Conservation (phyloP, 2,888 invertebrate species). For the Stenchaetothrips biformis region DNA sequence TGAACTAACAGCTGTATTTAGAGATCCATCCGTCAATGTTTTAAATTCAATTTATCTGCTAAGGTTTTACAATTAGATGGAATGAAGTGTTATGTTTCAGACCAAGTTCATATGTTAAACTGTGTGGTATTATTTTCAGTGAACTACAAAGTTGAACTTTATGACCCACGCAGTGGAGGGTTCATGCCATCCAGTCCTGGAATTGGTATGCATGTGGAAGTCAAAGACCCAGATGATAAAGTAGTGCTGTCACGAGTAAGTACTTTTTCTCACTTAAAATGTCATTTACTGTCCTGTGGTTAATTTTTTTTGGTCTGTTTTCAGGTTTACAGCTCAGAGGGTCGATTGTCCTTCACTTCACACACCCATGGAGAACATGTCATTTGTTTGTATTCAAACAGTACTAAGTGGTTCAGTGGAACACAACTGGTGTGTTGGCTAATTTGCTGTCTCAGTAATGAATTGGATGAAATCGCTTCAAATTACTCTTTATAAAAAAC, state of each 20-base stretch:
- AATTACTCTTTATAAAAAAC: not conserved
- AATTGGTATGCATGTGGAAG: conserved; percentile 97
- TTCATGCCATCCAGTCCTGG: conserved; percentile 94
- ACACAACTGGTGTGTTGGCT: conserved; percentile 69
- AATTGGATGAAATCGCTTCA: not conserved
- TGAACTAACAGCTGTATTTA: too few relatives aligned
- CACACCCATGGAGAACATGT: conserved; percentile 96
- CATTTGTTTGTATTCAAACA: conserved; percentile 97
- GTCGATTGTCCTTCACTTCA: conserved; percentile 94
- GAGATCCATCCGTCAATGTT: too few relatives aligned
- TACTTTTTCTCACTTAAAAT: conserved; percentile 29
- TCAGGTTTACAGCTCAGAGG: conserved; percentile 78
- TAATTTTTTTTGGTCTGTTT: conserved; percentile 4
- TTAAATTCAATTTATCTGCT: too few relatives aligned
- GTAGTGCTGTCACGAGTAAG: conserved; percentile 81
- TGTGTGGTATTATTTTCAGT: conserved; percentile 55
- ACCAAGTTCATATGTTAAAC: not conserved
- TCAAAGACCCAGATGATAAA: conserved; percentile 93
- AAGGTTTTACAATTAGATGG: too few relatives aligned
- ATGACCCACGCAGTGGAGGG: conserved; percentile 89
- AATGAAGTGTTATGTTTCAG: too few relatives aligned
- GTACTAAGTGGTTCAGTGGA: conserved; percentile 96
- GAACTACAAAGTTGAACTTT: conserved; percentile 95
- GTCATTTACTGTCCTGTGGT: too few relatives aligned
- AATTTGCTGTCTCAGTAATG: conserved; percentile 26